Evolutionary conservation across 2,113 vertebrate species (phyloP), one percentile per base, ranked within the genome.

Genomic region (Leptobrachium ailaonicum): DNA sequence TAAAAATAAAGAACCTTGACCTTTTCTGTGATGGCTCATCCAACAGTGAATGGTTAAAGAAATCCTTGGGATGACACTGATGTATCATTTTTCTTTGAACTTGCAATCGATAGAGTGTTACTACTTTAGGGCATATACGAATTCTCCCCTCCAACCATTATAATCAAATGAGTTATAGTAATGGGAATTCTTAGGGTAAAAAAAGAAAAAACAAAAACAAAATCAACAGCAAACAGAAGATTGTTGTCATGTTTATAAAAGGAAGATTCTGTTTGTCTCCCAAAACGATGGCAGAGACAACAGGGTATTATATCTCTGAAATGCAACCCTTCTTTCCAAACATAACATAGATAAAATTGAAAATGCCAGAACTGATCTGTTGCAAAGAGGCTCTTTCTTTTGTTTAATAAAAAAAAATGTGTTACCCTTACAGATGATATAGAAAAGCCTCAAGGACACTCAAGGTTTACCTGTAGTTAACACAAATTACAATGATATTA

Each of bases 401-500:
- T 60, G 14, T 70, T 45, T 81, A 58, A 60, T 50, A 75, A 71
- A 81, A 71, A 69, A 71, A 74, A 71, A 75, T 80, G 53, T 50
- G 66, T 75, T 75, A 11, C 79, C 69, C 71, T 69, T 75, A 63
- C 72, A 81, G 63, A 80, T 66, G 60, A 69, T 70, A 79, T 54
- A 72, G 47, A 72, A 45, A 81, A 81, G 79, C 79, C 72, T 81
- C 79, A 81, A 81, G 79, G 79, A 81, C 79, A 81, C 66, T 13
- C 79, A 81, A 81, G 79, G 79, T 81, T 80, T 80, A 80, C 71
- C 41, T 45, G 78, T 73, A 81, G 79, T 81, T 81, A 81, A 74
- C 41, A 75, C 79, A 81, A 68, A 81, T 81, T 81, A 75, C 71
- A 81, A 81, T 69, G 71, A 75, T 75, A 75, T 81, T 81, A 81